These are phyloP conservation scores for Brachionichthys hirsutus DNA, from an alignment of 2,113 vertebrate species.

Conservation along the genomic window DNA sequence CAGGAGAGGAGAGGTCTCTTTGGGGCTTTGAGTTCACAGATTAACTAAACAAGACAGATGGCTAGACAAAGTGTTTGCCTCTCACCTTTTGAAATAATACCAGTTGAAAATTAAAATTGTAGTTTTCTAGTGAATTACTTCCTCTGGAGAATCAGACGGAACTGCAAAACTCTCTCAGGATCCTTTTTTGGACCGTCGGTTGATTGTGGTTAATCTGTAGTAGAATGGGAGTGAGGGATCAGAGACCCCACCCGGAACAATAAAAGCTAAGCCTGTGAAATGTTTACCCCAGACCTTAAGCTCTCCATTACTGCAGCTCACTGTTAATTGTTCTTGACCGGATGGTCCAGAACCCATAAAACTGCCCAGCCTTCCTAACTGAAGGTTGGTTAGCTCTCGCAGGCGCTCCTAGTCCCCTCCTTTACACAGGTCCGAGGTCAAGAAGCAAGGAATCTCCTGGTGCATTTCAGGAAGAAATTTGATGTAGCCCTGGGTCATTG, in stretches of 20 bases:
- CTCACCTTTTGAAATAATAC: background rate
- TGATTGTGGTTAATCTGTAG: slow-evolving; percentile 6
- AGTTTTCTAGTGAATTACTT: slow-evolving; percentile 17
- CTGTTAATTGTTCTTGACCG: slow-evolving; percentile 65
- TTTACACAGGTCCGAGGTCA: slow-evolving; percentile 28
- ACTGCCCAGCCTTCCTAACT: slow-evolving; percentile 32
- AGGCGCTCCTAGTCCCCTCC: slow-evolving; percentile 19
- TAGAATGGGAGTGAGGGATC: slow-evolving; percentile 45
- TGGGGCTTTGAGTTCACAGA: slow-evolving; percentile 7
- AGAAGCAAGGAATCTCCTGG: slow-evolving; percentile 22
- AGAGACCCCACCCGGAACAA: slow-evolving; percentile 56
- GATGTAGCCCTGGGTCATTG: slow-evolving; percentile 1
- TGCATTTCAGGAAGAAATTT: slow-evolving; percentile 15
- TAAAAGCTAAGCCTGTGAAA: slow-evolving; percentile 58
- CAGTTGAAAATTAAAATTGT: background rate
- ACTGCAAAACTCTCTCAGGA: background rate
- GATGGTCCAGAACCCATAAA: slow-evolving; percentile 29
- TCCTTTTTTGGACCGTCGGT: too few relatives aligned
- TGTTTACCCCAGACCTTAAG: slow-evolving; percentile 57
- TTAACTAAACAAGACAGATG: background rate
- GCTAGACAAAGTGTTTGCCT: slow-evolving; percentile 2
- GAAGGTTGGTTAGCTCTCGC: slow-evolving; percentile 42
- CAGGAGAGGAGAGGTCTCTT: too few relatives aligned
- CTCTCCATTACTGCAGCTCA: slow-evolving; percentile 68
- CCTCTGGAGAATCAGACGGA: background rate